Evolutionary conservation across 2,797 vertebrate genomes (phyloP).

Genomic region (Masticophis lateralis): DNA sequence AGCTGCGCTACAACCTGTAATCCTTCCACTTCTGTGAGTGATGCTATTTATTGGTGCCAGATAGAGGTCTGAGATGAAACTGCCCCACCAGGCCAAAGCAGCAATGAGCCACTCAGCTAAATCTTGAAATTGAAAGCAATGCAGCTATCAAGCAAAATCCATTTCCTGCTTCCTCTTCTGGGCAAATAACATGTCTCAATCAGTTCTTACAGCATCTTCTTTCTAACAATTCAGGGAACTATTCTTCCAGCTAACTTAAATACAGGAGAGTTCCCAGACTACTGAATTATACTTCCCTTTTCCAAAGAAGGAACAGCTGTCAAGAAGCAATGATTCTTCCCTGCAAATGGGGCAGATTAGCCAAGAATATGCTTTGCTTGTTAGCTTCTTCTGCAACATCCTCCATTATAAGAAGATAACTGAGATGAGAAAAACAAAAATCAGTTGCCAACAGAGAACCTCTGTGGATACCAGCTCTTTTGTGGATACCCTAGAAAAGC

Average conservation of each 20-base stretch:
- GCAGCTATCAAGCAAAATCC: not conserved
- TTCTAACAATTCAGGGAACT: not conserved
- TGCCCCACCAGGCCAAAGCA: not conserved
- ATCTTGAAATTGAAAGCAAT: not conserved
- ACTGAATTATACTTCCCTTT: slow-evolving; percentile 46
- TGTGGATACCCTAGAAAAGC: not conserved
- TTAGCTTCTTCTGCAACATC: not conserved
- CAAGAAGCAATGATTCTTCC: not conserved
- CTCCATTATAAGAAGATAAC: not conserved
- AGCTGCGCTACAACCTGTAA: not conserved
- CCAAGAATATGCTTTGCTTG: not conserved
- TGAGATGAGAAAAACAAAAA: not conserved
- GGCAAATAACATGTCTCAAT: not conserved
- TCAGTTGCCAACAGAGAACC: not conserved
- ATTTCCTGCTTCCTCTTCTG: not conserved
- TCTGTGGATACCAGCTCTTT: not conserved
- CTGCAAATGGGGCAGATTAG: not conserved
- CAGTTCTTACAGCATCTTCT: not conserved
- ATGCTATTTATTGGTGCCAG: not conserved
- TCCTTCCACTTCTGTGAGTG: not conserved
- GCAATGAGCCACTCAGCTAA: not conserved
- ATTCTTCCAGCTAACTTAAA: not conserved
- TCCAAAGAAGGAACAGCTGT: slow-evolving; percentile 17
- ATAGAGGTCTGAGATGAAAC: not conserved
- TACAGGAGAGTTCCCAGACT: slow-evolving; percentile 6